A percentile compares a stretch with the other conserved stretches of the same genome.
Conservation (phyloP, 2,113 vertebrate species). For the Dipodomys merriami region DNA sequence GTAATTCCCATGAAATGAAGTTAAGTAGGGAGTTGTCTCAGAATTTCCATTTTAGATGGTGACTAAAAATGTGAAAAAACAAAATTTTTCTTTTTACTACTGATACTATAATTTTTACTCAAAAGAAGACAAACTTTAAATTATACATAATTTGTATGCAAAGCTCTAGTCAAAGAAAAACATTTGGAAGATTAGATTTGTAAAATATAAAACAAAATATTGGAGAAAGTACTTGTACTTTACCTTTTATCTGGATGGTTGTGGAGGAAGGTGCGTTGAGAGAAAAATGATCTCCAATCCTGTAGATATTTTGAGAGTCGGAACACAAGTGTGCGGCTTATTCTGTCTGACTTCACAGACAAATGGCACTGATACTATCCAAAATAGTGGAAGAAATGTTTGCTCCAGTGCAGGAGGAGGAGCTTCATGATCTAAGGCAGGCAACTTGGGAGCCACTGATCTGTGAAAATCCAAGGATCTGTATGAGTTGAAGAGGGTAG, state of each 20-base stretch:
- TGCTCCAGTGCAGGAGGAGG: slow-evolving; percentile 46
- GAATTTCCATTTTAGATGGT: slow-evolving; percentile 33
- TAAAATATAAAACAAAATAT: slow-evolving; percentile 21
- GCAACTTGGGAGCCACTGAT: slow-evolving; percentile 38
- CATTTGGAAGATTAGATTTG: slow-evolving; percentile 36
- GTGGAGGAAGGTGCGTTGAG: not conserved
- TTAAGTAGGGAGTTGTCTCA: slow-evolving; percentile 26
- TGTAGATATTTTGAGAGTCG: slow-evolving; percentile 48
- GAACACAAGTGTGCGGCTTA: slow-evolving; percentile 41
- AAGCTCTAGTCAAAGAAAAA: slow-evolving; percentile 4
- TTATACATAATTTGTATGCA: slow-evolving; percentile 10
- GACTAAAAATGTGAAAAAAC: slow-evolving; percentile 26
- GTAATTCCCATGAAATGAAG: slow-evolving; percentile 22
- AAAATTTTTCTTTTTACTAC: not conserved
- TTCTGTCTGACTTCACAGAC: slow-evolving; percentile 65
- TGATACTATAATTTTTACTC: not conserved
- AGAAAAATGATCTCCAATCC: slow-evolving; percentile 39
- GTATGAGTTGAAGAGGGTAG: slow-evolving; percentile 20
- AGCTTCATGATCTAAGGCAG: slow-evolving; percentile 42
- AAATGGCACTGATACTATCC: slow-evolving; percentile 58
- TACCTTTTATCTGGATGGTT: slow-evolving; percentile 66
- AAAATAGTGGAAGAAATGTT: slow-evolving; percentile 49
- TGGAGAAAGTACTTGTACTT: slow-evolving; percentile 22
- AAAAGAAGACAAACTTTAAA: slow-evolving; percentile 62
- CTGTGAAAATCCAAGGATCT: slow-evolving; percentile 40